Percentiles rank a stretch among this genome's conserved stretches.
phyloP scores from a whole-genome alignment of 2,797 vertebrate genomes.

The Ataeniobius toweri region DNA sequence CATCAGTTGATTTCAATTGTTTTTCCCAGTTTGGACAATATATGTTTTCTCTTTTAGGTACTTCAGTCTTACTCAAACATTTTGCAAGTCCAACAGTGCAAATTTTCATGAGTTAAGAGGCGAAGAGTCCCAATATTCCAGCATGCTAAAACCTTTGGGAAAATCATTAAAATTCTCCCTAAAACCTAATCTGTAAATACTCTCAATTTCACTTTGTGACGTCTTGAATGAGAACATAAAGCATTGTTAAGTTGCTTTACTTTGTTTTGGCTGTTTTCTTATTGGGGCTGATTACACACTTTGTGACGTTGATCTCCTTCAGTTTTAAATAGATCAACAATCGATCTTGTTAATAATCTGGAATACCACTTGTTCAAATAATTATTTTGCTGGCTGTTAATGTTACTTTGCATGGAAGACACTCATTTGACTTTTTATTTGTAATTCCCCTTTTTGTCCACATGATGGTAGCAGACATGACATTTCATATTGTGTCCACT shows the following conservation, averaged over 20 bases:
- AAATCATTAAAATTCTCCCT: neutral
- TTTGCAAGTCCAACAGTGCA: neutral
- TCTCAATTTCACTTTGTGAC: no score
- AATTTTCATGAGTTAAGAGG: neutral
- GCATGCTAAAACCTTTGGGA: neutral
- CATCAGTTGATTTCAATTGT: neutral
- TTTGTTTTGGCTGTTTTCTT: neutral
- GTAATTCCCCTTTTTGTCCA: conserved; percentile 45
- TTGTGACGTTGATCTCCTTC: neutral
- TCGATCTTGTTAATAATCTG: neutral
- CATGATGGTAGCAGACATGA: conserved; percentile 60
- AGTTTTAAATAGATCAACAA: neutral
- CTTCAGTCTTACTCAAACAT: neutral
- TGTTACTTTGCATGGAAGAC: no score
- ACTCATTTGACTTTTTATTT: conserved; percentile 3
- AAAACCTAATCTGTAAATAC: no score
- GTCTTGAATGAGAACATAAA: no score
- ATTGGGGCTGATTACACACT: neutral
- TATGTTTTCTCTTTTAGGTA: neutral
- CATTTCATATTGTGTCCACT: conserved; percentile 17
- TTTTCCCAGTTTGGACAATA: neutral
- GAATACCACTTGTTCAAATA: neutral
- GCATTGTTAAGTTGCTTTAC: no score
- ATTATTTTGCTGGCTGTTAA: neutral
- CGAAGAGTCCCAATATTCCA: neutral